phyloP scores from a whole-genome alignment of 1,140 invertebrate species.

The Pemphigus obesinymphae region DNA sequence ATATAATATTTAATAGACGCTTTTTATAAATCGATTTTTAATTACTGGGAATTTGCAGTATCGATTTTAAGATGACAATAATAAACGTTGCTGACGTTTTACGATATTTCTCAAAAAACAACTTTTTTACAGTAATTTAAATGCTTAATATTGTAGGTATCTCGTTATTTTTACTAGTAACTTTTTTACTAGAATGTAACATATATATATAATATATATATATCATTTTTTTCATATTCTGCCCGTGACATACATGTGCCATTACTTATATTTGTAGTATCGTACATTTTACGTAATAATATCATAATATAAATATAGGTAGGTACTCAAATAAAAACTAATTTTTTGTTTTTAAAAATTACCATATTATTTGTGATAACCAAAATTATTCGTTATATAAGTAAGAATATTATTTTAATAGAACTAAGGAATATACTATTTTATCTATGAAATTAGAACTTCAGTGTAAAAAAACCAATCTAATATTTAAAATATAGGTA shows the following conservation, averaged over 20 bases:
- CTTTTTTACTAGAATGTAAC: too few relatives aligned
- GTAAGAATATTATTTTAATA: too few relatives aligned
- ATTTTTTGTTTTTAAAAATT: background rate
- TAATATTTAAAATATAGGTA: too few relatives aligned
- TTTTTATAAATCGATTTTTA: background rate
- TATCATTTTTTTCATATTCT: background rate
- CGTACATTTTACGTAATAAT: background rate
- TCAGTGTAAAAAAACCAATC: too few relatives aligned
- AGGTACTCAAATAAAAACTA: background rate
- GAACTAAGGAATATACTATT: too few relatives aligned
- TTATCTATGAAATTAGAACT: too few relatives aligned
- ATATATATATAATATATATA: background rate
- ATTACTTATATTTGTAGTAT: background rate
- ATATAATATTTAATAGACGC: background rate
- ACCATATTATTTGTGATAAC: background rate
- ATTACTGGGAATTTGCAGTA: background rate
- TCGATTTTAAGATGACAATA: slow-evolving; percentile 3
- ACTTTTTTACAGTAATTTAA: background rate
- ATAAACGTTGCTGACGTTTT: background rate
- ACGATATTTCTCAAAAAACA: background rate
- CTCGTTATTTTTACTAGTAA: background rate
- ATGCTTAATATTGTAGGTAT: background rate
- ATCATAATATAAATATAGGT: too few relatives aligned
- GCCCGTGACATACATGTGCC: background rate
- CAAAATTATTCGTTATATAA: background rate